Percentiles rank a stretch among this genome's conserved stretches.
Evolutionary conservation across 2,888 invertebrate genomes (phyloP).

Genomic region (Tuta absoluta): DNA sequence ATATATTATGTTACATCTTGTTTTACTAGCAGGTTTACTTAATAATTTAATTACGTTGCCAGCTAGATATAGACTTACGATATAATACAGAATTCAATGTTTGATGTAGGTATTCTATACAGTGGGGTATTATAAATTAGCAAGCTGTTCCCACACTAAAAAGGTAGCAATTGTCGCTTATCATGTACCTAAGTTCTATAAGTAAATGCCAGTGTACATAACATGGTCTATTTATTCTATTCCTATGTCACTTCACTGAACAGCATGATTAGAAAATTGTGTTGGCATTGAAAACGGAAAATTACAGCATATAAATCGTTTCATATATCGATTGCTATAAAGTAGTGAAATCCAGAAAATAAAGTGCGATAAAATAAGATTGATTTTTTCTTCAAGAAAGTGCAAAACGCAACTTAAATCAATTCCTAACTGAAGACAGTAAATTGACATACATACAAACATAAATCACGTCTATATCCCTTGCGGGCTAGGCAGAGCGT

Average conservation of each 20-base stretch:
- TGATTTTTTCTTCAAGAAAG: no score
- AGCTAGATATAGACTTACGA: no score
- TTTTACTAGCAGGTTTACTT: no score
- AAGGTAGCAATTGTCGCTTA: not conserved
- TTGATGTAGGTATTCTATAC: not conserved
- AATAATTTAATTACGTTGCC: no score
- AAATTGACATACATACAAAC: no score
- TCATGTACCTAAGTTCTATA: not conserved
- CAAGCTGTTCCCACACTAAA: slow-evolving; percentile 1
- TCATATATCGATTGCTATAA: not conserved
- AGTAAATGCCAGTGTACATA: not conserved
- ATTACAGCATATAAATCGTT: not conserved
- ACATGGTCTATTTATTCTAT: not conserved
- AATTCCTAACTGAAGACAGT: no score
- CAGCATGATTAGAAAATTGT: slow-evolving; percentile 3
- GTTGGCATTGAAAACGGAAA: slow-evolving; percentile 3
- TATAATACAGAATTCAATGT: no score
- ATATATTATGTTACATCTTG: no score
- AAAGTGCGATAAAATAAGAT: no score
- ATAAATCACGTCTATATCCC: no score
- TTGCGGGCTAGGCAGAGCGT: no score
- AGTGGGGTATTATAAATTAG: not conserved
- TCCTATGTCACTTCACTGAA: not conserved
- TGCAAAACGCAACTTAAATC: no score
- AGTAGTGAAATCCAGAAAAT: not conserved